Conservation (phyloP, 2,888 invertebrate genomes). For the Clostera curtula region DNA sequence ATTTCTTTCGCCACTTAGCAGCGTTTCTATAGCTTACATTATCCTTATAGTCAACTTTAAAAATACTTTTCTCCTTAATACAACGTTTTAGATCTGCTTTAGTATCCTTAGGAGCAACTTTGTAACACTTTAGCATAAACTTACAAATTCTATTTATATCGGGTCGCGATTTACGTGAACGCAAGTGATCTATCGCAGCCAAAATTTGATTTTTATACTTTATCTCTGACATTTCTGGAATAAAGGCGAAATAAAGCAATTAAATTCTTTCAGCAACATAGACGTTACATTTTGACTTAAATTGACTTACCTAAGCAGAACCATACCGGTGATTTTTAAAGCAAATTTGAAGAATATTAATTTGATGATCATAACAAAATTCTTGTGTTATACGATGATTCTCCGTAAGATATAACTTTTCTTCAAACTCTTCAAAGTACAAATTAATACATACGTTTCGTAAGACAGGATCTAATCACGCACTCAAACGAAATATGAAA, state of each 20-base stretch:
- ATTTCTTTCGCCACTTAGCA: constrained; percentile 78
- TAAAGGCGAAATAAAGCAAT: constrained; percentile 11
- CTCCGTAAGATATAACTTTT: not conserved
- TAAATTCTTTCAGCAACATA: too few species aligned
- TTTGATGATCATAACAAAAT: too few species aligned
- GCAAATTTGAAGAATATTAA: constrained; percentile 17
- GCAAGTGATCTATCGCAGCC: constrained; percentile 89
- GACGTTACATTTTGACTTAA: not conserved
- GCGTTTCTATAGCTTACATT: constrained; percentile 90
- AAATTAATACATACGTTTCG: too few species aligned
- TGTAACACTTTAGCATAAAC: constrained; percentile 84
- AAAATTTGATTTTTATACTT: constrained; percentile 84
- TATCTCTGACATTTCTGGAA: constrained; percentile 76
- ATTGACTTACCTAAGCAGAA: constrained; percentile 53
- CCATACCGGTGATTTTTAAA: constrained; percentile 59
- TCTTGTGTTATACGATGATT: too few species aligned
- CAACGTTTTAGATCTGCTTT: constrained; percentile 83
- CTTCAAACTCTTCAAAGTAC: too few species aligned
- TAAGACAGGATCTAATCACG: too few species aligned
- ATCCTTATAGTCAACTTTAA: constrained; percentile 91
- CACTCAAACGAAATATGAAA: too few species aligned
- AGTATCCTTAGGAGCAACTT: constrained; percentile 80
- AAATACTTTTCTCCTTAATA: constrained; percentile 82
- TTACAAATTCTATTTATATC: constrained; percentile 89
- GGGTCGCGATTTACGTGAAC: constrained; percentile 88